Evolutionary conservation across 2,888 invertebrate genomes (phyloP), one percentile per base, ranked within the genome.

Genomic region (Heliconius charithonia): DNA sequence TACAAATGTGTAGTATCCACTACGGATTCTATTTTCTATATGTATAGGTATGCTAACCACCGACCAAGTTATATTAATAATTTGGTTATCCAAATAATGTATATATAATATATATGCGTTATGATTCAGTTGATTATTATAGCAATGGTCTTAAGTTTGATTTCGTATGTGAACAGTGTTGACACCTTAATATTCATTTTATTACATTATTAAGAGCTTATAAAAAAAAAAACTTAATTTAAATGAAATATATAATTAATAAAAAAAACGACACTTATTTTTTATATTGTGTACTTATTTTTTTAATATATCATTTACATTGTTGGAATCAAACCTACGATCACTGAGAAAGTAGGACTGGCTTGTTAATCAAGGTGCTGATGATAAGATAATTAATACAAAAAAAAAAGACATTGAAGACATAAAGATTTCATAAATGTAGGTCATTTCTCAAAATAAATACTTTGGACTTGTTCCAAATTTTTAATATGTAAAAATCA

Each of bases 41-140:
- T 72, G 16, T 41, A 67, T 37, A 72, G 56, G 29, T 32, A 72
- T 59, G 71, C 22, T 72, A 56, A 29, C 71, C 71, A 72, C 71
- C 71, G 56, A 72, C 56, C 71, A 59, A 56, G 56, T 72, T 32
- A 56, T 29, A 32, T 32, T 29, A 56, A 22, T 29, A 72, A n/a
- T 72, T 67, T n/a, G 0, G 41, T n/a, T 22, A 63, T 27, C 2
- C 12, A 62, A 66, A 66, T 12, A 32, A 22, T 22, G 0, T 22
- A 66, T n/a, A 16, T 41, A 67, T 37, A 13, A 67, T n/a, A 19
- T 29, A 37, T 13, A 16, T 67, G 13, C 37, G 4, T 32, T 63
- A 63, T 1, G n/a, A 62, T 62, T 59, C 9, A 59, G 10, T 59
- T 59, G 59, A 10, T 59, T 59, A n/a, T n/a, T 59, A 59, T n/a